These are phyloP conservation scores for Erythrocercus mccallii DNA, from an alignment of 2,113 vertebrate genomes.

Conservation along the genomic window DNA sequence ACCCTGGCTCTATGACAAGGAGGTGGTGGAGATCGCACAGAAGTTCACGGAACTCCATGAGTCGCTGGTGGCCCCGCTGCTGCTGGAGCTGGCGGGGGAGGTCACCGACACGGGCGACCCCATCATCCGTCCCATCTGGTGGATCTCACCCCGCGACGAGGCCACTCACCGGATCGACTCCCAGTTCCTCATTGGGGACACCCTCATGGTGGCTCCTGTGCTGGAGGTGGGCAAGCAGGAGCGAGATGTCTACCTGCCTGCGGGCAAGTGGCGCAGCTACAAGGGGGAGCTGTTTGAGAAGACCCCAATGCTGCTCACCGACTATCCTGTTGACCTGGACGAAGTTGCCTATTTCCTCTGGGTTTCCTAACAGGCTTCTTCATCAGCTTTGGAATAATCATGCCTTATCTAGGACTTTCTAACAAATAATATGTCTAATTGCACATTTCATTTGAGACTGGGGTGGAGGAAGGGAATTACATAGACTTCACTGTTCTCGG, in stretches of 20 bases:
- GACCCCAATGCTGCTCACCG: conserved; percentile 68
- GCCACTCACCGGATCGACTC: conserved; percentile 90
- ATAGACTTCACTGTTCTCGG: neutral
- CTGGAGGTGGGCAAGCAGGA: conserved; percentile 93
- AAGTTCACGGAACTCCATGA: conserved; percentile 89
- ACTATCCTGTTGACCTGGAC: conserved; percentile 34
- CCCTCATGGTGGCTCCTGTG: conserved; percentile 94
- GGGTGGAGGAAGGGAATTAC: neutral
- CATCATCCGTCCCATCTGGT: conserved; percentile 96
- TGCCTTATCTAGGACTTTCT: conserved; percentile 50
- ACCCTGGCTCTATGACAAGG: conserved; percentile 89
- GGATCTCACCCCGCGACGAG: conserved; percentile 90
- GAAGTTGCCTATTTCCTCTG: conserved; percentile 93
- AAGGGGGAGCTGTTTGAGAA: conserved; percentile 93
- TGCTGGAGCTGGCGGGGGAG: conserved; percentile 90
- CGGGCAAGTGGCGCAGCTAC: conserved; percentile 92
- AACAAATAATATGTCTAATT: conserved; percentile 30
- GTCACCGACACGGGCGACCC: conserved; percentile 89
- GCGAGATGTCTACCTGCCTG: conserved; percentile 91
- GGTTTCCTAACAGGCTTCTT: conserved; percentile 50
- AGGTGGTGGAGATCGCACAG: conserved; percentile 90
- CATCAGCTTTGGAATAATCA: neutral
- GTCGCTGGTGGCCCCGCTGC: conserved; percentile 87
- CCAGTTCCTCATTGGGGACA: conserved; percentile 96
- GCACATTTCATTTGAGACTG: neutral